Percentiles rank a stretch among this genome's conserved stretches.
phyloP scores from a whole-genome alignment of 2,888 invertebrate species.

The Thereva nobilitata region DNA sequence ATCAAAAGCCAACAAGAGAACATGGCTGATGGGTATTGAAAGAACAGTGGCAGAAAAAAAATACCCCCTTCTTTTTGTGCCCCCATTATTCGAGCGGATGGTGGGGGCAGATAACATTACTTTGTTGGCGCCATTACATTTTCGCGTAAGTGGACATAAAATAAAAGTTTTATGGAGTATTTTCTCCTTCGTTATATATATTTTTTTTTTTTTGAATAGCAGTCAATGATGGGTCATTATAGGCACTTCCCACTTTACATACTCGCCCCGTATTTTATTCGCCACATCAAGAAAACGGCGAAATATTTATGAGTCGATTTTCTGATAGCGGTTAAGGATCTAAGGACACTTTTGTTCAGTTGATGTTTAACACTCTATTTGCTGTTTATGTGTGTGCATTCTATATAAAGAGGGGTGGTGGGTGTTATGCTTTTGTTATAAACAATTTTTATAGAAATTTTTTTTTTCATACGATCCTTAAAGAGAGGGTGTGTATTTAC shows the following conservation, averaged over 20 bases:
- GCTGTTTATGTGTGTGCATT: too few relatives aligned
- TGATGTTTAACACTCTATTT: too few relatives aligned
- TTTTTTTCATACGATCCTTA: too few relatives aligned
- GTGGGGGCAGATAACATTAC: conserved; percentile 29
- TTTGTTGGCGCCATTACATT: conserved; percentile 34
- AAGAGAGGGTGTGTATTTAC: too few relatives aligned
- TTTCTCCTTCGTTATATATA: not conserved
- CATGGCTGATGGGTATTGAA: too few relatives aligned
- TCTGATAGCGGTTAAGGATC: too few relatives aligned
- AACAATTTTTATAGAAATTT: too few relatives aligned
- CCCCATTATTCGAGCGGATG: conserved; percentile 22
- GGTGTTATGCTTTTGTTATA: too few relatives aligned
- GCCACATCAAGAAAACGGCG: too few relatives aligned
- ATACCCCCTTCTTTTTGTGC: conserved; percentile 39
- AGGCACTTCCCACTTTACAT: conserved; percentile 20
- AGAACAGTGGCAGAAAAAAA: conserved; percentile 3
- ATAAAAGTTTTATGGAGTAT: conserved; percentile 33
- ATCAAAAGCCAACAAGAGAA: conserved; percentile 13
- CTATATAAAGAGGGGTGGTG: too few relatives aligned
- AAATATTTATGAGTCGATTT: too few relatives aligned
- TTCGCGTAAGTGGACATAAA: conserved; percentile 24
- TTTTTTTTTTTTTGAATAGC: not conserved
- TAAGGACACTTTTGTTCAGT: too few relatives aligned
- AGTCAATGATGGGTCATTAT: conserved; percentile 26
- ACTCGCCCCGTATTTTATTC: conserved; percentile 10